Percentiles rank a stretch among this genome's conserved stretches.
Evolutionary conservation across 1,140 invertebrate genomes (phyloP).

Genomic region (Druon quercuslanigerum): DNA sequence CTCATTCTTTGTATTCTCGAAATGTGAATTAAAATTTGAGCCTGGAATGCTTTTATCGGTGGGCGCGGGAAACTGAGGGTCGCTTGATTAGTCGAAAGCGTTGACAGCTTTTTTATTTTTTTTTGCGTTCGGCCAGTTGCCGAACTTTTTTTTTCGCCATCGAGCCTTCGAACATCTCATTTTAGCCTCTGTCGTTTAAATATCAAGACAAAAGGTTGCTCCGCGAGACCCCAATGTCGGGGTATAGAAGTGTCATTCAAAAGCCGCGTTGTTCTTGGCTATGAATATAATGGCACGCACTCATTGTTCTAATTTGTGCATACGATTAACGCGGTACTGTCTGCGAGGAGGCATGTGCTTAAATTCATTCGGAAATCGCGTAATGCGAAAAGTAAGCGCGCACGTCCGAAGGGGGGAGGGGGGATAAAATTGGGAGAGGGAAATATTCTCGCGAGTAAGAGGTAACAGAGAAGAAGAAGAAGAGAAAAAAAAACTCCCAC

Average conservation of each 20-base stretch:
- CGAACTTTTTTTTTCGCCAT: conserved; percentile 34
- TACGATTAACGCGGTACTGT: conserved; percentile 71
- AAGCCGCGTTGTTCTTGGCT: conserved; percentile 60
- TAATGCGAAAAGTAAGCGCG: conserved; percentile 48
- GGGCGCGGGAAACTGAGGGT: background rate
- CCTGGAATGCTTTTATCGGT: conserved; percentile 23
- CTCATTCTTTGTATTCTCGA: conserved; percentile 18
- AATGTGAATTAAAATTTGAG: conserved; percentile 19
- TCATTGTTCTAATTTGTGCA: conserved; percentile 76
- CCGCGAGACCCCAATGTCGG: conserved; percentile 48
- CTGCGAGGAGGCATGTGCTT: conserved; percentile 55
- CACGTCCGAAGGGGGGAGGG: conserved; percentile 38
- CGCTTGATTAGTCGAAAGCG: conserved; percentile 22
- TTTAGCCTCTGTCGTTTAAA: conserved; percentile 41
- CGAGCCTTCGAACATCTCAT: conserved; percentile 34
- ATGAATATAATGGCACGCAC: conserved; percentile 69
- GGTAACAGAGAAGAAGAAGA: conserved; percentile 50
- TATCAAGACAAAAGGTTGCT: conserved; percentile 57
- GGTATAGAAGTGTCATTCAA: conserved; percentile 71
- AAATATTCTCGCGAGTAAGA: conserved; percentile 50
- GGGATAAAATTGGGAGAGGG: conserved; percentile 41
- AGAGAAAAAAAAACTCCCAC: conserved; percentile 59
- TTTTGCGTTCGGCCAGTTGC: conserved; percentile 7
- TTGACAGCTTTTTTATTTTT: background rate
- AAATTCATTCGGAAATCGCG: conserved; percentile 32